Evolutionary conservation across 2,113 vertebrate genomes (phyloP).

Genomic region (Eulacestoma nigropectus): DNA sequence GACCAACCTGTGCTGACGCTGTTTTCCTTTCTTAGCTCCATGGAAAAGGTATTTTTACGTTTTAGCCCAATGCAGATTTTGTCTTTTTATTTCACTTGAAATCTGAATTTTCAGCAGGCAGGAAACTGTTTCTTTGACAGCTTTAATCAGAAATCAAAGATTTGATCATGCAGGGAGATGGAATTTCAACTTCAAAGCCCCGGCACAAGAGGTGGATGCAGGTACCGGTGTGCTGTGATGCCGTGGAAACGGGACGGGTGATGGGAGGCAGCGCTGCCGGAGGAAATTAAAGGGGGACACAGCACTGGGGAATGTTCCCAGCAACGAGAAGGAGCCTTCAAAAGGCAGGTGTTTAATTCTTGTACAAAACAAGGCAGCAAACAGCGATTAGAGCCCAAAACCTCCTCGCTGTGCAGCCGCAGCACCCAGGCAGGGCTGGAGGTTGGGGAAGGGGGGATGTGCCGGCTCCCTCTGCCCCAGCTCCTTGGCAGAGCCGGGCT

Average conservation of each 20-base stretch:
- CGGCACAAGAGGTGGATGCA: not conserved
- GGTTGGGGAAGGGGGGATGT: not conserved
- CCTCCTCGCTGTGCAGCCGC: not conserved
- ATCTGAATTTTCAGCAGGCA: not conserved
- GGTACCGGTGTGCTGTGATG: not conserved
- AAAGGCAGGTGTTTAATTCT: not conserved
- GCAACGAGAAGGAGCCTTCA: not conserved
- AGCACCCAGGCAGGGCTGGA: not conserved
- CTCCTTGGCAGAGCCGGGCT: not conserved
- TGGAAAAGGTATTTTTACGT: not conserved
- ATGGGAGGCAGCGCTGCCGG: not conserved
- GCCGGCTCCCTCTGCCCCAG: not conserved
- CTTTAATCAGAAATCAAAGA: slow-evolving; percentile 18
- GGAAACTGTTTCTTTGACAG: not conserved
- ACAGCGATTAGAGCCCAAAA: not conserved
- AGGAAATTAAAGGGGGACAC: not conserved
- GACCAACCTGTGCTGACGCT: not conserved
- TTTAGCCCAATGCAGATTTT: not conserved
- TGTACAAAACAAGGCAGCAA: not conserved
- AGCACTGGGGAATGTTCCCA: not conserved
- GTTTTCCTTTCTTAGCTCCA: not conserved
- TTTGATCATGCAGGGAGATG: not conserved
- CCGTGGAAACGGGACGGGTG: not conserved
- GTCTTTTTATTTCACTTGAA: not conserved
- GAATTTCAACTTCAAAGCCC: not conserved